Conservation (phyloP, 2,888 invertebrate genomes). For the Noctua janthina region DNA sequence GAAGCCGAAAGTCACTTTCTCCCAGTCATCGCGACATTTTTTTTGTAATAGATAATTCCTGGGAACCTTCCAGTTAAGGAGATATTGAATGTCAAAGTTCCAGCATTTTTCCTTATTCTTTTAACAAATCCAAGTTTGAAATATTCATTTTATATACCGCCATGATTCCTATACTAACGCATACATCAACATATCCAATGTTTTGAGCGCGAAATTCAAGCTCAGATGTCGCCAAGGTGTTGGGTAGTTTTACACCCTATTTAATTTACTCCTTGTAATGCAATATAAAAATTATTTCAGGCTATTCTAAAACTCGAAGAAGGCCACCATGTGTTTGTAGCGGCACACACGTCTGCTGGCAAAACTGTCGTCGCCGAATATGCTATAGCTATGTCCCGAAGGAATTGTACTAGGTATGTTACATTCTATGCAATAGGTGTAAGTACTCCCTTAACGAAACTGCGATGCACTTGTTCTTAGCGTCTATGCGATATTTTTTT, state of each 20-base stretch:
- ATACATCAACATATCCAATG: background rate
- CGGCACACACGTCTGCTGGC: slow-evolving; percentile 99
- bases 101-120: background rate
- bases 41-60: background rate
- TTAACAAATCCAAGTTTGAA: background rate
- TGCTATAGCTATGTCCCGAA: slow-evolving; percentile 98
- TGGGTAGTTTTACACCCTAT: background rate
- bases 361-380: slow-evolving; percentile 99
- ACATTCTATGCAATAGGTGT: background rate
- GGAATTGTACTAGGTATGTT: slow-evolving; percentile 95
- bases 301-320: slow-evolving; percentile 98
- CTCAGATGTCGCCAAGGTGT: background rate
- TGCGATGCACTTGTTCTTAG: background rate
- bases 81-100: background rate
- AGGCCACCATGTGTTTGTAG: slow-evolving; percentile 98
- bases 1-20: no score
- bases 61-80: background rate
- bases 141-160: background rate
- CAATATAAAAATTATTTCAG: slow-evolving; percentile 74
- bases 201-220: no score
- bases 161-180: background rate
- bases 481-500: background rate
- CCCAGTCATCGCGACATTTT: background rate
- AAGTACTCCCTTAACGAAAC: background rate
- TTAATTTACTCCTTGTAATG: background rate